A percentile compares a stretch with the other conserved stretches of the same genome.
phyloP scores from a whole-genome alignment of 1,140 invertebrate genomes.

The Dreissena rostriformis region DNA sequence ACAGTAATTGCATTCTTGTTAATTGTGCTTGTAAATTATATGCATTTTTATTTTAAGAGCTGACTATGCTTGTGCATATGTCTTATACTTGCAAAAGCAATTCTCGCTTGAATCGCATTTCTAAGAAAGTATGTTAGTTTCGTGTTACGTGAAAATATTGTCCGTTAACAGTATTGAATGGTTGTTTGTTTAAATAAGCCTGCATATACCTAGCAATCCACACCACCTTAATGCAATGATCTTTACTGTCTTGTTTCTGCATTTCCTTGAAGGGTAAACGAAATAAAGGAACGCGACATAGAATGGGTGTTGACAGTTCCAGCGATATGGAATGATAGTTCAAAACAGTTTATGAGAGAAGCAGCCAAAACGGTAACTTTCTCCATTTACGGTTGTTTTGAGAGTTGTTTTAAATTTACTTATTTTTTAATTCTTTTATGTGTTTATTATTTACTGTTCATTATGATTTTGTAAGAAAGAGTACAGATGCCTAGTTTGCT shows the following conservation, averaged over 20 bases:
- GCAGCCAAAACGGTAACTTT: slow-evolving; percentile 12
- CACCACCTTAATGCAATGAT: no score
- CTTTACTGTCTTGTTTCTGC: neutral
- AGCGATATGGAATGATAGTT: slow-evolving; percentile 22
- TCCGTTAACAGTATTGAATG: no score
- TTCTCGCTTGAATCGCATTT: no score
- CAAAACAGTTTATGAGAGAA: slow-evolving; percentile 31
- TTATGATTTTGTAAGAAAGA: neutral
- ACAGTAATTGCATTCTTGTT: no score
- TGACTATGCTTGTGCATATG: no score
- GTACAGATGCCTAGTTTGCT: neutral
- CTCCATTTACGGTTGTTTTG: neutral
- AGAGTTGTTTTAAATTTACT: neutral
- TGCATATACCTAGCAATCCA: no score
- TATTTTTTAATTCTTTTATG: neutral
- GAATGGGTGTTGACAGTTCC: slow-evolving; percentile 27
- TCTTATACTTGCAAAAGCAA: no score
- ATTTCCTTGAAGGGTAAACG: neutral
- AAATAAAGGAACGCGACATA: slow-evolving; percentile 2
- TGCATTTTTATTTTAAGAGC: no score
- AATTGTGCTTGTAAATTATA: no score
- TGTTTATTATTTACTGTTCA: neutral
- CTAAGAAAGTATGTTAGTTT: no score
- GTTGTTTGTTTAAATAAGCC: no score
- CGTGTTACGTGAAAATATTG: no score